Evolutionary conservation across 2,888 invertebrate species (phyloP).

Genomic region (Epistrophe grossulariae): DNA sequence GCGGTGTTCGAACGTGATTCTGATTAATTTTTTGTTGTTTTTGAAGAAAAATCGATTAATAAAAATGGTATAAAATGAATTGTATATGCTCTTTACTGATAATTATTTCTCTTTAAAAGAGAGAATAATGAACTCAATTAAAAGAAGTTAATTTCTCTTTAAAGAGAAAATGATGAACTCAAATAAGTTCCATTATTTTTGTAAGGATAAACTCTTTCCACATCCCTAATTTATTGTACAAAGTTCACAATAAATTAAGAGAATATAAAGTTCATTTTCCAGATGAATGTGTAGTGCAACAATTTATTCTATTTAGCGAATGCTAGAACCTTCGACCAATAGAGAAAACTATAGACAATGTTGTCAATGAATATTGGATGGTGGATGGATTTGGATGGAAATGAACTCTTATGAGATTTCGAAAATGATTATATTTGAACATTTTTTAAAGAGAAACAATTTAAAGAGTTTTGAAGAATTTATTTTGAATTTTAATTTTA

Average conservation of each 20-base stretch:
- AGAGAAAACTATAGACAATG: too few species aligned
- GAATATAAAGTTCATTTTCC: neutral
- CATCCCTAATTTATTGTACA: neutral
- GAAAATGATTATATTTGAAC: neutral
- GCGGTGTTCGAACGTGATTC: neutral
- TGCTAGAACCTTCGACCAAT: conserved; percentile 3
- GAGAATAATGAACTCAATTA: neutral
- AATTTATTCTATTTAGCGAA: neutral
- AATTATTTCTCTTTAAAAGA: neutral
- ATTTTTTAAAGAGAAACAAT: neutral
- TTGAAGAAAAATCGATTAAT: conserved; percentile 56
- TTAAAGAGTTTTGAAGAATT: neutral
- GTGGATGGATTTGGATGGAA: neutral
- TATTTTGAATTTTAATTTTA: neutral
- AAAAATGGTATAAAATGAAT: conserved; percentile 57
- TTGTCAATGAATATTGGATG: neutral
- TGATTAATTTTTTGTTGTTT: neutral
- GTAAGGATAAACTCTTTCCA: neutral
- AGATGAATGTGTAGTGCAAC: neutral
- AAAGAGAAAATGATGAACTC: neutral
- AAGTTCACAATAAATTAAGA: neutral
- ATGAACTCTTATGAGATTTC: neutral
- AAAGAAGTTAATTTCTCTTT: neutral
- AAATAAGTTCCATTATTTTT: neutral
- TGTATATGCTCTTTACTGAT: neutral